Evolutionary conservation across 2,888 invertebrate genomes (phyloP).

Genomic region (Pterostichus niger): DNA sequence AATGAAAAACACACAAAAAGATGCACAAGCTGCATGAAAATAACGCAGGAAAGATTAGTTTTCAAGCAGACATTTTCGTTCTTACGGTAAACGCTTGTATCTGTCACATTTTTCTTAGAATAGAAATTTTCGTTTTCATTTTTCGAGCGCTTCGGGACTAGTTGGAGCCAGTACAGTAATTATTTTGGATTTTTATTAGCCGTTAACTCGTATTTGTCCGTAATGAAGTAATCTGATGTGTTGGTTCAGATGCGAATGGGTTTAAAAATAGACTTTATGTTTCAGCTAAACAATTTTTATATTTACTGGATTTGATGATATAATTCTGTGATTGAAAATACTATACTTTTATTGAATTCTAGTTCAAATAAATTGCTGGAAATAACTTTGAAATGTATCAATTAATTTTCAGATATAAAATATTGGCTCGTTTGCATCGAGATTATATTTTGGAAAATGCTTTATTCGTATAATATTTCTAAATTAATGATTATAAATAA

Average conservation of each 20-base stretch:
- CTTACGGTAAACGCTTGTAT: conserved; percentile 41
- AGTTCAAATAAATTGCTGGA: too few relatives aligned
- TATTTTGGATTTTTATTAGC: conserved; percentile 41
- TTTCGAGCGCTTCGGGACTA: neutral
- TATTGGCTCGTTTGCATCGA: too few relatives aligned
- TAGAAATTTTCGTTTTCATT: neutral
- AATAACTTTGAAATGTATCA: too few relatives aligned
- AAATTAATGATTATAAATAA: conserved; percentile 30
- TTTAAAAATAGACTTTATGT: too few relatives aligned
- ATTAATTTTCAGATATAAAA: too few relatives aligned
- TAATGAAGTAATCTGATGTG: conserved; percentile 43
- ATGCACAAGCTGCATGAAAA: conserved; percentile 43
- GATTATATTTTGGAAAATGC: neutral
- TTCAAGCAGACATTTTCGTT: conserved; percentile 40
- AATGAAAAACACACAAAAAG: conserved; percentile 50
- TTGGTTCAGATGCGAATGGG: conserved; percentile 1
- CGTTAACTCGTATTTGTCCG: conserved; percentile 26
- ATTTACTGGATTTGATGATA: neutral
- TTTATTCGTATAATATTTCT: neutral
- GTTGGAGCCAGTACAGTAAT: conserved; percentile 22
- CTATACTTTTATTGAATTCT: neutral
- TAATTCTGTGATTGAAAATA: neutral
- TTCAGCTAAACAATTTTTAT: neutral
- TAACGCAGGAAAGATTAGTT: conserved; percentile 50
- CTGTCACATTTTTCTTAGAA: conserved; percentile 38